Base-by-base conservation (phyloP, 2,888 invertebrate species). In the Nudaria mundana region DNA sequence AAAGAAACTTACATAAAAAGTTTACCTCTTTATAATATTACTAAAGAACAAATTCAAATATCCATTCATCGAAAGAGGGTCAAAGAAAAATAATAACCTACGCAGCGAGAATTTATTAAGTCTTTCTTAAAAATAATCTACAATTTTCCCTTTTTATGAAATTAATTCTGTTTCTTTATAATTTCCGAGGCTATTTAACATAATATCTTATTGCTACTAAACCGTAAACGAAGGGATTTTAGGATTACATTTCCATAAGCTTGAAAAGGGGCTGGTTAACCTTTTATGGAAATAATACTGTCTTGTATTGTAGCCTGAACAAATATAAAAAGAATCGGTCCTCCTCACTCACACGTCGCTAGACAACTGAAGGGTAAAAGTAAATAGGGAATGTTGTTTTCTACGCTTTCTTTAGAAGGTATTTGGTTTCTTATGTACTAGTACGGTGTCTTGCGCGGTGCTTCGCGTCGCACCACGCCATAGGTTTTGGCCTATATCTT, bases 211-310 rank as follows among this genome's bases (percentile, higher is more conserved):
- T 56, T 56, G 44, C 39, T 46, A 56, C 39, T 44, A 56, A 60
- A 60, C 47, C 52, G 44, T 13, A 10, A 28, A 52, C 13, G 51
- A 49, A 53, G 48, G 52, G 58, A 53, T 61, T 59, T 54, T 46
- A 52, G 45, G 56, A 59, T 62, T 58, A 62, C 52, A 50, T 52
- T 49, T 42, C 54, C 57, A 55, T 53, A 52, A 51, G 55, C 51
- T 51, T 42, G 38, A 47, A 60, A 60, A 56, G 48, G 52, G 52
- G 37, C 18, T 39, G 48, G 50, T 50, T 46, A 60, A 60, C 62
- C 66, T 63, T 70, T 71, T 69, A 71, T 71, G 70, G 58, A 58
- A 71, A 71, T 66, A 65, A 54, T 59, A 40, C 49, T 39, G 48
- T 44, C 52, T 56, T 66, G 60, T 68, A 68, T 56, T 63, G 62